phyloP scores from a whole-genome alignment of 2,888 invertebrate species.

The Pterobdella sp. region DNA sequence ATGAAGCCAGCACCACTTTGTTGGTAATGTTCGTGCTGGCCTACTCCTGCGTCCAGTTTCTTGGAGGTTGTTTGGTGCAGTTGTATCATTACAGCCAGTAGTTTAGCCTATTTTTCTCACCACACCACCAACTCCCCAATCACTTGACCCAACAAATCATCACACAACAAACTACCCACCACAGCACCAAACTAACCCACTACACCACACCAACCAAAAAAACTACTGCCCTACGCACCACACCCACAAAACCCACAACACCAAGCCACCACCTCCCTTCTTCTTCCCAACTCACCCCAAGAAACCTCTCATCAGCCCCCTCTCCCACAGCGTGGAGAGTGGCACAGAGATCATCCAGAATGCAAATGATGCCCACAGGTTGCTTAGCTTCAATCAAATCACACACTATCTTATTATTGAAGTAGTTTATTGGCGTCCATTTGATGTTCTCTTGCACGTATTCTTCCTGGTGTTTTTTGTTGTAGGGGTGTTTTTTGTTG shows the following conservation, averaged over 20 bases:
- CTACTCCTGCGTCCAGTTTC: slow-evolving; percentile 56
- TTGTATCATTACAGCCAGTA: neutral
- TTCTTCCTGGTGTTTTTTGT: slow-evolving; percentile 56
- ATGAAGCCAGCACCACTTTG: slow-evolving; percentile 55
- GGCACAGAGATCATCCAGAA: slow-evolving; percentile 64
- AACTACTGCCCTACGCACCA: no score
- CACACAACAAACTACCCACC: neutral
- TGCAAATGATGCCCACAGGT: slow-evolving; percentile 60
- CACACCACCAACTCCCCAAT: no score
- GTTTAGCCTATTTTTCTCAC: no score
- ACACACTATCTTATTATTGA: slow-evolving; percentile 65
- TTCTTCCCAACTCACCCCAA: slow-evolving; percentile 49
- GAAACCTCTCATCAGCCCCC: slow-evolving; percentile 52
- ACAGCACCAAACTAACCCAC: neutral
- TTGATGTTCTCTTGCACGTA: slow-evolving; percentile 62
- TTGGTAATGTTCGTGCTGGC: slow-evolving; percentile 59
- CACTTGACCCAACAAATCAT: no score
- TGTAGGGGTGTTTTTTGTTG: neutral
- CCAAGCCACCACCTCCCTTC: neutral
- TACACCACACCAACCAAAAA: neutral
- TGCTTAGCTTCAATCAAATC: slow-evolving; percentile 61
- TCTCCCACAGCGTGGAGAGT: slow-evolving; percentile 63
- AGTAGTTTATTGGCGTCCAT: slow-evolving; percentile 64
- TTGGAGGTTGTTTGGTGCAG: slow-evolving; percentile 40
- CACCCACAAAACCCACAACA: neutral